A percentile compares a stretch with the other conserved stretches of the same genome.
Conservation (phyloP, 2,888 invertebrate genomes). For the Leucozona laternaria region DNA sequence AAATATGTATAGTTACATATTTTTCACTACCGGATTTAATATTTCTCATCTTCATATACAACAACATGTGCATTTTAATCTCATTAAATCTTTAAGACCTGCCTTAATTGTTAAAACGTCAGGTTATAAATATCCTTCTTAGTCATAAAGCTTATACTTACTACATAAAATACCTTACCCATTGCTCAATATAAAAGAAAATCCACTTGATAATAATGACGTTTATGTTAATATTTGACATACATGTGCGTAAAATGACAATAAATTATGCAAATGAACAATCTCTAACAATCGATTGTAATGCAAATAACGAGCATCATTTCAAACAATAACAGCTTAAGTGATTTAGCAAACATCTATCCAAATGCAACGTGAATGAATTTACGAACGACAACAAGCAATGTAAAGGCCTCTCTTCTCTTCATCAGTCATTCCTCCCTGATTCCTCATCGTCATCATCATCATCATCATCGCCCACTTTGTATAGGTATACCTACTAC, state of each 20-base stretch:
- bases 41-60: too few species aligned
- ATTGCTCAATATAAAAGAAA: neutral
- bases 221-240: conserved; percentile 5
- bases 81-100: too few species aligned
- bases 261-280: conserved; percentile 61
- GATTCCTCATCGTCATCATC: neutral
- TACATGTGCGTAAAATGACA: conserved; percentile 31
- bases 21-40: too few species aligned
- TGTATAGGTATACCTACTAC: neutral
- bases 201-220: conserved; percentile 12
- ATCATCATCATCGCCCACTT: neutral
- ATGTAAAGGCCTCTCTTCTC: neutral
- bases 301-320: conserved; percentile 34
- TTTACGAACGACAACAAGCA: conserved; percentile 8
- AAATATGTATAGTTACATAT: too few species aligned
- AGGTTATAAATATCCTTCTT: conserved; percentile 17
- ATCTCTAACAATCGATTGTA: conserved; percentile 34
- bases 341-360: conserved; percentile 51
- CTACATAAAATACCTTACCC: neutral
- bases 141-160: neutral
- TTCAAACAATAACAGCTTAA: conserved; percentile 56
- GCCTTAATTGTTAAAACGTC: conserved; percentile 20
- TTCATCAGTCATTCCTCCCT: neutral
- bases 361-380: conserved; percentile 29
- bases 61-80: too few species aligned